These are phyloP conservation scores for Tetropium fuscum DNA, from an alignment of 2,888 invertebrate genomes.

Conservation along the genomic window DNA sequence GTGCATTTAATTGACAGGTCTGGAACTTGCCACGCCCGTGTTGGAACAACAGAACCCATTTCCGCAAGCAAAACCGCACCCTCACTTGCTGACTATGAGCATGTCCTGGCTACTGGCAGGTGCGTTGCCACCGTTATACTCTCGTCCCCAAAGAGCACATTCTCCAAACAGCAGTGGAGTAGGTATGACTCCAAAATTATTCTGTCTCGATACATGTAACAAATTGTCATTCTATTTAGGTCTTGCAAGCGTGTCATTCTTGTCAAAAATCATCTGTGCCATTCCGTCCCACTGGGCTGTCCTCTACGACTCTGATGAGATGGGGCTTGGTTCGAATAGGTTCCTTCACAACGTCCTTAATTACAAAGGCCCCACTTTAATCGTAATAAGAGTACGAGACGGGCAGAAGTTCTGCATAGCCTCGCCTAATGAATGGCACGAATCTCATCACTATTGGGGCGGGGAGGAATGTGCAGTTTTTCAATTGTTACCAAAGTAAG, in stretches of 20 bases:
- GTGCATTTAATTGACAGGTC: slow-evolving; percentile 56
- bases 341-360: slow-evolving; percentile 89
- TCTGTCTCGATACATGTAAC: not conserved
- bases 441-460: slow-evolving; percentile 88
- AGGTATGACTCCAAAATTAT: slow-evolving; percentile 46
- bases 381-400: slow-evolving; percentile 70
- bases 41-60: slow-evolving; percentile 71
- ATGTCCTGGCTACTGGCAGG: slow-evolving; percentile 65
- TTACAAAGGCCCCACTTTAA: slow-evolving; percentile 78
- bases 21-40: slow-evolving; percentile 83
- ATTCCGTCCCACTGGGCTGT: slow-evolving; percentile 87
- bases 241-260: slow-evolving; percentile 65
- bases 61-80: slow-evolving; percentile 56
- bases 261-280: slow-evolving; percentile 74
- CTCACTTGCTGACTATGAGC: slow-evolving; percentile 63
- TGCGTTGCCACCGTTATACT: slow-evolving; percentile 61
- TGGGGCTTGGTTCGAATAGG: slow-evolving; percentile 87
- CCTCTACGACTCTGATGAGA: slow-evolving; percentile 85
- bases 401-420: slow-evolving; percentile 82
- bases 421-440: slow-evolving; percentile 86
- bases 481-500: slow-evolving; percentile 80
- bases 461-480: slow-evolving; percentile 81
- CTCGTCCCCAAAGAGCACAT: slow-evolving; percentile 61
- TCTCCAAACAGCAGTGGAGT: slow-evolving; percentile 62
- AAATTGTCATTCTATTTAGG: slow-evolving; percentile 41